phyloP scores from a whole-genome alignment of 64 coral and sea anemone species.

The Cladopsammia gracilis region DNA sequence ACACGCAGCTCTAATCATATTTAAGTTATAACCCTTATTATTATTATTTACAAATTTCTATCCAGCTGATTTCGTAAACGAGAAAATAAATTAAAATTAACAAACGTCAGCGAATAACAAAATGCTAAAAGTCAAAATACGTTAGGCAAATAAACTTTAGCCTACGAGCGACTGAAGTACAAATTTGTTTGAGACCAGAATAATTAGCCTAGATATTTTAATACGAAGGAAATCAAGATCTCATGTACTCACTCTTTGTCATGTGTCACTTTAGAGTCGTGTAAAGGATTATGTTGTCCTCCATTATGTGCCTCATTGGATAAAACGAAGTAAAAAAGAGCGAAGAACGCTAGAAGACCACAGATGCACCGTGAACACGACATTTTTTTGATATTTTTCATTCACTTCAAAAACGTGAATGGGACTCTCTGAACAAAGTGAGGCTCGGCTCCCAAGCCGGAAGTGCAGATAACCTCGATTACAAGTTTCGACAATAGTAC shows the following conservation, averaged over 20 bases:
- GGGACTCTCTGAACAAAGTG: constrained; percentile 25
- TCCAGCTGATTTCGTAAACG: too few species aligned
- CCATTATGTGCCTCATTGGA: not conserved
- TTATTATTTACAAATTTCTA: too few species aligned
- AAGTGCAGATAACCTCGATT: not conserved
- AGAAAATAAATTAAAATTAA: too few species aligned
- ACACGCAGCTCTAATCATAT: too few species aligned
- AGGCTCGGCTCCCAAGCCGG: constrained; percentile 31
- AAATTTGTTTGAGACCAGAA: too few species aligned
- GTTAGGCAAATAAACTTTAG: too few species aligned
- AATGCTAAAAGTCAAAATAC: not conserved
- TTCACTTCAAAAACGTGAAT: not conserved
- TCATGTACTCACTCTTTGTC: constrained; percentile 76
- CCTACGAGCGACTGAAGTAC: too few species aligned
- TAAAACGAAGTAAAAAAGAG: not conserved
- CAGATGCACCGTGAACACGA: not conserved
- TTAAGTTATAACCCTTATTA: too few species aligned
- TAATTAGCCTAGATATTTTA: too few species aligned
- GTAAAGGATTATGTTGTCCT: constrained; percentile 43
- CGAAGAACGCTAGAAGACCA: not conserved
- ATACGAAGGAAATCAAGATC: too few species aligned
- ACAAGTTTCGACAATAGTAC: too few species aligned
- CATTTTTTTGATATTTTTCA: not conserved
- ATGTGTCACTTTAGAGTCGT: constrained; percentile 69
- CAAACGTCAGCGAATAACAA: not conserved